Evolutionary conservation across 1,140 invertebrate species (phyloP).

Genomic region (Drosophila oshimai): DNA sequence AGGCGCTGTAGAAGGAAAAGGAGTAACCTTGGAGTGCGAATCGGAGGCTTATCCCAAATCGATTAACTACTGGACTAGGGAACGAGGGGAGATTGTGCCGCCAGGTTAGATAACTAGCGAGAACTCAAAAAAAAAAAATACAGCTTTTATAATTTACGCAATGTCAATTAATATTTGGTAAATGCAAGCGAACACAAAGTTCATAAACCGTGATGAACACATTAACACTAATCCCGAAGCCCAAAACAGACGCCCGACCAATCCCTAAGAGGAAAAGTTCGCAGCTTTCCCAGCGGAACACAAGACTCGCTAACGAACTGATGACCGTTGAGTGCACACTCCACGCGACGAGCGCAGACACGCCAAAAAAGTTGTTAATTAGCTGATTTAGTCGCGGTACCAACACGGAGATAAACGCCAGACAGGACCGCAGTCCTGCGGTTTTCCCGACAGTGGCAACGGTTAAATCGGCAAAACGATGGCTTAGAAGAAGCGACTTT

Average conservation of each 20-base stretch:
- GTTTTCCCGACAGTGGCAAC: slow-evolving; percentile 48
- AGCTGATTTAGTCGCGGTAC: slow-evolving; percentile 68
- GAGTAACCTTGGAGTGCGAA: slow-evolving; percentile 90
- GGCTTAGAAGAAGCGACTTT: slow-evolving; percentile 21
- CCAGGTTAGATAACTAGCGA: slow-evolving; percentile 85
- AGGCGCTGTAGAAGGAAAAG: slow-evolving; percentile 88
- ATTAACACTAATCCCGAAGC: slow-evolving; percentile 4
- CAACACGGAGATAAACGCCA: background rate
- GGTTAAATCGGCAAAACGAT: background rate
- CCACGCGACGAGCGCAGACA: slow-evolving; percentile 18
- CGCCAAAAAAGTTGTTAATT: slow-evolving; percentile 73
- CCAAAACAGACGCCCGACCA: background rate
- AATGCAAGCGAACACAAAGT: slow-evolving; percentile 20
- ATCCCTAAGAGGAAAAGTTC: slow-evolving; percentile 2
- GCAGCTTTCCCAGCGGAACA: slow-evolving; percentile 4
- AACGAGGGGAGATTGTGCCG: slow-evolving; percentile 90
- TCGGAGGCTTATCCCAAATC: slow-evolving; percentile 94
- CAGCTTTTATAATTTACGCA: no score
- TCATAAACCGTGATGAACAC: slow-evolving; percentile 22
- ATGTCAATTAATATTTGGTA: background rate
- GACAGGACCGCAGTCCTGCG: slow-evolving; percentile 46
- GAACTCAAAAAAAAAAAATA: background rate
- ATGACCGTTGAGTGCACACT: slow-evolving; percentile 62
- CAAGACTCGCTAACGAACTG: slow-evolving; percentile 40
- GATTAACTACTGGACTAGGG: slow-evolving; percentile 92